A percentile compares a stretch with the other conserved stretches of the same genome.
Evolutionary conservation across 2,888 invertebrate species (phyloP).

Genomic region (Dione juno): DNA sequence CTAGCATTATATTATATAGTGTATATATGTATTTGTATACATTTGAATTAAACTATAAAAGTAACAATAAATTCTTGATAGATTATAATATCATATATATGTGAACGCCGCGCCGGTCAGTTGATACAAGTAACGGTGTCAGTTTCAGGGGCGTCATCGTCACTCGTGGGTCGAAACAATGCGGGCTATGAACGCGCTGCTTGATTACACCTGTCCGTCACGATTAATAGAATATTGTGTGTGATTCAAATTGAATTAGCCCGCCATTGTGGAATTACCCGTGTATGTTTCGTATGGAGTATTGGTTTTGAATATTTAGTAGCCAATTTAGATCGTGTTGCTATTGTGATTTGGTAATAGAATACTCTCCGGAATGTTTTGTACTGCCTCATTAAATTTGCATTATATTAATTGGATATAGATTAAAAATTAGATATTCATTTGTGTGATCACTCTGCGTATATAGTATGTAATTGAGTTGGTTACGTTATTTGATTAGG

Average conservation of each 20-base stretch:
- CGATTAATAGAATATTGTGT: constrained; percentile 82
- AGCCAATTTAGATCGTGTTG: constrained; percentile 73
- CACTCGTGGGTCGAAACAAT: constrained; percentile 56
- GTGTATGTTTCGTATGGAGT: constrained; percentile 71
- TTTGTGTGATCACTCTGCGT: constrained; percentile 45
- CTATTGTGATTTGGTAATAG: constrained; percentile 57
- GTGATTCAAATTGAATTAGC: constrained; percentile 81
- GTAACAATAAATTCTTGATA: neutral
- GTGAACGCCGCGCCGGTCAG: constrained; percentile 24
- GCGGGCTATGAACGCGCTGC: constrained; percentile 57
- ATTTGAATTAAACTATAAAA: neutral
- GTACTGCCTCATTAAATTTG: constrained; percentile 43
- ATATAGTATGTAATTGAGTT: constrained; percentile 22
- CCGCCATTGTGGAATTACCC: constrained; percentile 74
- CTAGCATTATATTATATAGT: neutral
- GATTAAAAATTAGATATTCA: constrained; percentile 43
- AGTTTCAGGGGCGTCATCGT: constrained; percentile 54
- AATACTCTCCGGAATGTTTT: constrained; percentile 45
- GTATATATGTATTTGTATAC: neutral
- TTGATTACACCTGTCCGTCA: constrained; percentile 82
- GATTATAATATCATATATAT: neutral
- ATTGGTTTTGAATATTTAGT: constrained; percentile 80
- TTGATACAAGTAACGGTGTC: constrained; percentile 44
- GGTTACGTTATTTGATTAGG: constrained; percentile 22
- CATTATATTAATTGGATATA: constrained; percentile 40